Evolutionary conservation across 2,113 vertebrate species (phyloP), one percentile per base, ranked within the genome.

Genomic region (Neomonachus schauinslandi): DNA sequence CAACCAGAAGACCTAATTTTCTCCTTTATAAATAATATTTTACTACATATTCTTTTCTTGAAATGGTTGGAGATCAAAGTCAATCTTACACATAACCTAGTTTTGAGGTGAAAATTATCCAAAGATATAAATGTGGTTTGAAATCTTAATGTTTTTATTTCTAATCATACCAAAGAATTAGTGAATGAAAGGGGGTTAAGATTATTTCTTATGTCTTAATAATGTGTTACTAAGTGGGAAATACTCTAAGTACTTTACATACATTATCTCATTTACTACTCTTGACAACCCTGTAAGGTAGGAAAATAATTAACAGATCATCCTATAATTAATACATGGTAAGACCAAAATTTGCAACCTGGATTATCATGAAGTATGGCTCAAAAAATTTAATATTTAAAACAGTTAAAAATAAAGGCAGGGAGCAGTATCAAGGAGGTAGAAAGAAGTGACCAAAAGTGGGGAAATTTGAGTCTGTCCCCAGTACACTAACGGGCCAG

Each of bases 1-100:
- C 18, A 61, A 94, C 31, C 15, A 89, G n/a, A 80, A 80, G 36
- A 76, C 14, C 10, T 92, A 21, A 76, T 80, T 94, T 94, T 4
- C 28, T 94, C 46, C 36, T 90, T 94, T 67, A 93, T 74, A 79
- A 86, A 26, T 72, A 77, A 83, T 2, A 82, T 61, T 92, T 89
- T 65, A 63, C 12, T 72, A 87, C 24, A 76, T 76, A 67, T 88
- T 55, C 42, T 89, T 93, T 89, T 91, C 21, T 83, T 80, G 71
- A 94, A 93, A 80, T 67, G 55, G 1, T 72, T 94, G 18, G 36
- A 93, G 90, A 94, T 79, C 90, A 8, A 91, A 76, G 12, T 57
- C 61, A 91, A 71, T 94, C 53, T 81, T 36, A 89, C 19, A 80
- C 18, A 46, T 67, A 67, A 71, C 12, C 42, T 76, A 39, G 7